Evolutionary conservation across 2,113 vertebrate genomes (phyloP).

Genomic region (Festucalex cinctus): DNA sequence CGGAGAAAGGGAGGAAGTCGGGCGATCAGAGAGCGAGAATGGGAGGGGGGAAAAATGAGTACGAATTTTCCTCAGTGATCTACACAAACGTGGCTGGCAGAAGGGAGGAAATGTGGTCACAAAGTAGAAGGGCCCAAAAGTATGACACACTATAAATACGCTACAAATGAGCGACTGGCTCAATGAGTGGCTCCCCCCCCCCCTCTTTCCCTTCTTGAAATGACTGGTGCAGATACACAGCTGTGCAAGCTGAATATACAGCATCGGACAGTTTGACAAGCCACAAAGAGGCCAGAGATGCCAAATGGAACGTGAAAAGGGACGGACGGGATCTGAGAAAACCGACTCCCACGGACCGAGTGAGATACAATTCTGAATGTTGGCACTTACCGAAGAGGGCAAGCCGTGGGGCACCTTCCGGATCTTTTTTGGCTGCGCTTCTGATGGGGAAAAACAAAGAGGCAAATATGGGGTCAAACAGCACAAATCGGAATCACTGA

Average conservation of each 20-base stretch:
- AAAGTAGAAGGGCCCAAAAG: conserved; percentile 63
- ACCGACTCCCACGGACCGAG: conserved; percentile 16
- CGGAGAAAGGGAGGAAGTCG: conserved; percentile 54
- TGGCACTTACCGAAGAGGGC: conserved; percentile 86
- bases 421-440: conserved; percentile 92
- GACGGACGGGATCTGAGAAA: conserved; percentile 28
- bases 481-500: conserved; percentile 1
- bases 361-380: conserved; percentile 16
- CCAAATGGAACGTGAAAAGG: conserved; percentile 37
- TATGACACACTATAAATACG: conserved; percentile 68
- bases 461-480: conserved; percentile 17
- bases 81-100: conserved; percentile 47
- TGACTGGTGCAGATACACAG: conserved; percentile 41
- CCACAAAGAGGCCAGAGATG: conserved; percentile 30
- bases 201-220: conserved; percentile 11
- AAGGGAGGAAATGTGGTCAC: conserved; percentile 53
- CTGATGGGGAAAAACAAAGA: conserved; percentile 57
- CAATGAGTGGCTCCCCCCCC: conserved; percentile 35
- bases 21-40: conserved; percentile 51
- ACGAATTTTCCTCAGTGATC: conserved; percentile 50
- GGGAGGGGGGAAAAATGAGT: conserved; percentile 52
- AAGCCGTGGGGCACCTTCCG: conserved; percentile 93
- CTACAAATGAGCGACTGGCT: conserved; percentile 55
- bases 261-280: conserved; percentile 20
- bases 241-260: conserved; percentile 51